Evolutionary conservation across 2,888 invertebrate species (phyloP).

Genomic region (Deroplatys truncata): DNA sequence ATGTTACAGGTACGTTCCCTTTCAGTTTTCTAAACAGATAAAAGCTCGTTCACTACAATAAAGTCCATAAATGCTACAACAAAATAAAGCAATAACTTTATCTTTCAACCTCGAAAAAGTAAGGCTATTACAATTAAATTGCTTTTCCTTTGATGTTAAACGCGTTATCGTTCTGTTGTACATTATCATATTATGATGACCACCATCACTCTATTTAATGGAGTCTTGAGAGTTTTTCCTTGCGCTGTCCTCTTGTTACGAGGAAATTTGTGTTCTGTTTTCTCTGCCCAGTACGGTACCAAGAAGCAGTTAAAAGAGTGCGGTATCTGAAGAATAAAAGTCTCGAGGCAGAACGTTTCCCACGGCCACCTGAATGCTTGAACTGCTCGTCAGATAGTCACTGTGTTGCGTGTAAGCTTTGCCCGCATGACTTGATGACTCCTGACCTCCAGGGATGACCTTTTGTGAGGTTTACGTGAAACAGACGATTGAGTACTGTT

Average conservation of each 20-base stretch:
- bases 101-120: no score
- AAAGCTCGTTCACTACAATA: no score
- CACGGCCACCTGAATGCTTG: constrained; percentile 6
- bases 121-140: no score
- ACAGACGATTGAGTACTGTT: background rate
- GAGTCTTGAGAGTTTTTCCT: background rate
- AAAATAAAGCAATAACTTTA: no score
- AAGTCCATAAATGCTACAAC: no score
- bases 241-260: background rate
- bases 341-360: background rate
- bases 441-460: constrained; percentile 10
- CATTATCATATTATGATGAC: no score
- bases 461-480: background rate
- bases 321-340: background rate
- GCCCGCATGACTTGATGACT: constrained; percentile 13
- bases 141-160: no score
- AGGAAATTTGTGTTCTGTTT: background rate
- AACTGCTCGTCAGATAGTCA: background rate
- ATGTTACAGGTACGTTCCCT: no score
- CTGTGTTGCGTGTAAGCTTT: constrained; percentile 1
- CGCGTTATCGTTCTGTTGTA: no score
- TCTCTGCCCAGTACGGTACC: background rate
- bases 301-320: background rate
- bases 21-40: no score
- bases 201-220: no score